Base-by-base conservation (phyloP, 2,888 invertebrate genomes). In the Drosophila testacea region DNA sequence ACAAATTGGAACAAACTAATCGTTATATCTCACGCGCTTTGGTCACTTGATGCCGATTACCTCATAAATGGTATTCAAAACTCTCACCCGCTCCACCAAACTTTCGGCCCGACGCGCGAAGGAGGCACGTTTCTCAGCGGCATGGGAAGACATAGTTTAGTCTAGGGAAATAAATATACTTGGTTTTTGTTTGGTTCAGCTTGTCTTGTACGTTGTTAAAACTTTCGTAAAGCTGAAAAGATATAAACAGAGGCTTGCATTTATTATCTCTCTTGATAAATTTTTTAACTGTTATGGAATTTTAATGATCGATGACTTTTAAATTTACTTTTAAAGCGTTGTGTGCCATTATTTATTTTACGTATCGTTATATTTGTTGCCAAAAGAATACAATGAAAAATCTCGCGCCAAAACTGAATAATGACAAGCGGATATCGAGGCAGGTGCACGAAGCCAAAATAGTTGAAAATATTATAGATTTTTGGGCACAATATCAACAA, bases 51-150 rank as follows among this genome's bases (percentile, higher is more conserved):
- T 92, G 92, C 82, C 86, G 73, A 54, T 77, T 82, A 83, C 92
- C 92, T 92, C 92, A 83, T 90, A 92, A 68, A 92, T 92, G 82
- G 91, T 91, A 83, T 92, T 92, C 90, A 93, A 85, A 80, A 91
- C 90, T 92, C 92, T 93, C 92, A 93, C 93, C 93, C 92, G 90
- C 92, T 93, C 93, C 84, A 93, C 83, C 69, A 93, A 88, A 79
- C 92, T 92, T 67, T 93, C 93, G 51, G 93, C 93, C 64, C 93
- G 91, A 48, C 93, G 87, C 38, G 93, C 93, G 80, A 93, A 93
- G 7, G 91, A 91, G 68, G 91, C 88, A 64, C 93, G 91, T 83
- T 91, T 90, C 47, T 91, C 89, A 64, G 91, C 88, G 56, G 88
- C 91, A 48, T 77, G 41, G 63, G 87, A 76, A 51, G 92, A 83